Conservation (phyloP, 2,797 vertebrate genomes). For the Neosalanx taihuensis region DNA sequence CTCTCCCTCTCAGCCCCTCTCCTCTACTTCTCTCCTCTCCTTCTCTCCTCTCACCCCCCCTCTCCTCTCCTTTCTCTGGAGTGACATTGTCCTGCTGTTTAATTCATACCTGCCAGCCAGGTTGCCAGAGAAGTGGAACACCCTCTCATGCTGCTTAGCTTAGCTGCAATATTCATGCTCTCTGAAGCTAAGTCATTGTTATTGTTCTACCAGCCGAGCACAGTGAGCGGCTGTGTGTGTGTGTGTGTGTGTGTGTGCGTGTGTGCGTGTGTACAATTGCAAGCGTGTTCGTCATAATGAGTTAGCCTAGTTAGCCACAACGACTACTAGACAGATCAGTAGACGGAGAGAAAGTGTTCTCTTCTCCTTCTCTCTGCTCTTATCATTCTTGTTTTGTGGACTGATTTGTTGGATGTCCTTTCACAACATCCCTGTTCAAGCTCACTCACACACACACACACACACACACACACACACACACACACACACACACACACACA, state of each 20-base stretch:
- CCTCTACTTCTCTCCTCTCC: background rate
- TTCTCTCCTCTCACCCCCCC: background rate
- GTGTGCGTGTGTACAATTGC: too few relatives aligned
- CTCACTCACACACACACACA: too few relatives aligned
- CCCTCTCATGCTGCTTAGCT: conserved; percentile 23
- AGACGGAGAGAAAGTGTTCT: too few relatives aligned
- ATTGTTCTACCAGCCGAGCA: conserved; percentile 14
- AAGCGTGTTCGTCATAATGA: too few relatives aligned
- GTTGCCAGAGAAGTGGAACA: conserved; percentile 26
- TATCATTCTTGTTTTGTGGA: too few relatives aligned
- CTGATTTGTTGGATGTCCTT: too few relatives aligned
- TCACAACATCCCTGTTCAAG: too few relatives aligned
- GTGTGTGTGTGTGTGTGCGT: too few relatives aligned
- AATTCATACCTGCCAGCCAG: conserved; percentile 16
- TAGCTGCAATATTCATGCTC: conserved; percentile 34
- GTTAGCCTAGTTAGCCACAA: too few relatives aligned
- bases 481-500: conserved; percentile 1
- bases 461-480: background rate
- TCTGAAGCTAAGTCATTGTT: conserved; percentile 24
- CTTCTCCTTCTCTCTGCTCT: too few relatives aligned
- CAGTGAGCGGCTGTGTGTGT: background rate
- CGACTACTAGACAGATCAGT: too few relatives aligned
- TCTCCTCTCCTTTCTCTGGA: background rate
- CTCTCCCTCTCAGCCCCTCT: background rate
- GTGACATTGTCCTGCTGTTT: conserved; percentile 11